Conservation (phyloP, 2,797 vertebrate genomes). For the Galaxias olidus region DNA sequence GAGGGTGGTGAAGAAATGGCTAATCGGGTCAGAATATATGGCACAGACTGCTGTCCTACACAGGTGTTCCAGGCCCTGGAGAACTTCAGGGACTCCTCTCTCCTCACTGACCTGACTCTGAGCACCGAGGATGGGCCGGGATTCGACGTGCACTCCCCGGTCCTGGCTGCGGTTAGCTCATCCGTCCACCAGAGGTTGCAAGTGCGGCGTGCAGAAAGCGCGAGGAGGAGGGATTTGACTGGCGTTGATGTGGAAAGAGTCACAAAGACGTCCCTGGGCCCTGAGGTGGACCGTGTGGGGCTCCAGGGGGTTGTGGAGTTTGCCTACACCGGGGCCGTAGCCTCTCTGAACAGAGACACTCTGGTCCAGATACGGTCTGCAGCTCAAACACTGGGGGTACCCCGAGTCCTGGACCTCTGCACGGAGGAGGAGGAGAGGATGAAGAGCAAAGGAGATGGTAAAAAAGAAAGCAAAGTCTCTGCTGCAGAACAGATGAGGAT, state of each 20-base stretch:
- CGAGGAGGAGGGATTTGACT: neutral
- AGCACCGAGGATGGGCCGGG: conserved; percentile 44
- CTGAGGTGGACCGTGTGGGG: conserved; percentile 58
- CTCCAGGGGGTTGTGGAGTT: conserved; percentile 70
- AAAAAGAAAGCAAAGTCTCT: conserved; percentile 17
- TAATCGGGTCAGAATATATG: conserved; percentile 22
- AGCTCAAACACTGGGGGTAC: conserved; percentile 55
- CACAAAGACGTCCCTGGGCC: conserved; percentile 40
- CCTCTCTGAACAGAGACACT: conserved; percentile 36
- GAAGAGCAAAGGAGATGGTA: neutral
- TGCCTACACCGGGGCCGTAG: conserved; percentile 70
- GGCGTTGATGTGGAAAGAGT: neutral
- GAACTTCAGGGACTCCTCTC: conserved; percentile 46
- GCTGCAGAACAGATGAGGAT: conserved; percentile 48
- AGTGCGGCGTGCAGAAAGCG: neutral
- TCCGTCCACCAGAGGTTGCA: conserved; percentile 41
- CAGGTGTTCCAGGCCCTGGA: conserved; percentile 60
- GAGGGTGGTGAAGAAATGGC: conserved; percentile 7
- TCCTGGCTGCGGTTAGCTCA: conserved; percentile 73
- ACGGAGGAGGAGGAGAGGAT: conserved; percentile 18
- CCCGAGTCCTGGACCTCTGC: conserved; percentile 61
- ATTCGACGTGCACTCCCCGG: conserved; percentile 55
- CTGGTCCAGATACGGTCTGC: conserved; percentile 44
- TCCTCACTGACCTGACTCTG: conserved; percentile 73
- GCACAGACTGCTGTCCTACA: conserved; percentile 34